Evolutionary conservation across 35 echinoderm and acorn worm species (phyloP), one percentile per base, ranked within the genome.

Genomic region (Chiridota heheva): DNA sequence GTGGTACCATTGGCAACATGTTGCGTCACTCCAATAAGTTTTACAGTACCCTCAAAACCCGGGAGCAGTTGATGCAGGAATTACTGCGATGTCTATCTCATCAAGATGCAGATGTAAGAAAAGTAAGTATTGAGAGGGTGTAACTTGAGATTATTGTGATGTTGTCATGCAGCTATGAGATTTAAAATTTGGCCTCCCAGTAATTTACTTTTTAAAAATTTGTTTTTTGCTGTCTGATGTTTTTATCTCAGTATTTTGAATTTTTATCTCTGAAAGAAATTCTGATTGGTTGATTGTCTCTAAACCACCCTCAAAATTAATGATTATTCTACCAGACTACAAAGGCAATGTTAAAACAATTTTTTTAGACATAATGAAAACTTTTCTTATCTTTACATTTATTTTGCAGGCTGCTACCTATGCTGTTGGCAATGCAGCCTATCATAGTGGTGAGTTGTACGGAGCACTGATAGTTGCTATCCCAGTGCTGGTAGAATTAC

Each of bases 391-490:
- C 7, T 10, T 63, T 13, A 63, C 7, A 7, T 30, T 18, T 63
- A 63, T 63, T 10, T 63, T 53, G 48, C 49, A 98, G 95, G 85
- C 95, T 72, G 80, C 89, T 60, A 92, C 83, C 26, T 98, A 88
- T 88, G 89, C 89, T 30, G 75, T 98, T 36, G 95, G 95, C 31
- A 98, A 98, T 86, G 95, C 95, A 32, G 95, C 95, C 15, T 98
- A 91, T 58, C 95, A 98, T 60, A 85, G 44, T 49, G 85, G 72
- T 39, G 89, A 91, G 26, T 67, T 98, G 42, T 98, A 98, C 22
- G 41, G 81, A 41, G 76, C 70, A 28, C 77, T 98, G 5, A 60
- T 63, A 2, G 41, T 53, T 70, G 85, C 63, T 71, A 91, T 98
- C 15, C 88, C 89, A 74, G 70, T 72, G 60, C 89, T 98, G 7